Base-by-base conservation (phyloP, 2,113 vertebrate genomes). In the Nannospalax galili region DNA sequence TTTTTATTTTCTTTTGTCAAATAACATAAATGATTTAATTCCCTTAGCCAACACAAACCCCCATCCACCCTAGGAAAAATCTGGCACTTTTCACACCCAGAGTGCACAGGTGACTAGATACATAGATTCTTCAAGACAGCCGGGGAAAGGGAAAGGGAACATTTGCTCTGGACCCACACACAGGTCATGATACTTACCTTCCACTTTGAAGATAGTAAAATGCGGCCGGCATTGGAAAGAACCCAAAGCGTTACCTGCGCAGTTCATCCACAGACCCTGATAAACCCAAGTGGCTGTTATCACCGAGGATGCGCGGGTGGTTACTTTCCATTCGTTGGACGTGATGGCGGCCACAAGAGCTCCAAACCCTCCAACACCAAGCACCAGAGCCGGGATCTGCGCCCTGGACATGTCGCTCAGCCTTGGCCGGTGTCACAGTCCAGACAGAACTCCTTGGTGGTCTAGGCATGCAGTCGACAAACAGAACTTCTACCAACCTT, bases 241-340 rank as follows among this genome's bases (percentile, higher is more conserved):
- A 58, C 99, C 99, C 93, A 99, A 96, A 0, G 99, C 99, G 0
- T 99, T 99, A 40, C 99, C 99, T 4, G 99, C 99, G 89, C 99
- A 99, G 98, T 99, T 99, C 98, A 99, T 99, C 99, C 99, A 99
- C 84, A 99, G 98, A 64, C 99, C 99, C 98, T 99, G 99, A 93
- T 99, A 99, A 85, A 99, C 98, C 99, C 99, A 99, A 9, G 99
- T 99, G 9, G 99, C 99, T 0, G 99, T 99, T 96, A 99, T 99
- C 95, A 99, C 99, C 0, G 99, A 99, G 0, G 99, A 99, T 14
- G 99, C 99, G 86, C 99, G 97, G 91, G 99, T 99, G 17, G 99
- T 99, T 73, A 98, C 98, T 97, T 98, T 99, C 99, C 99, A 99
- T 95, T 99, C 99, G 60, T 99, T 99, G 42, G 99, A 99, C 0